Conservation (phyloP, 1,140 invertebrate genomes). For the Ceratina japonica region DNA sequence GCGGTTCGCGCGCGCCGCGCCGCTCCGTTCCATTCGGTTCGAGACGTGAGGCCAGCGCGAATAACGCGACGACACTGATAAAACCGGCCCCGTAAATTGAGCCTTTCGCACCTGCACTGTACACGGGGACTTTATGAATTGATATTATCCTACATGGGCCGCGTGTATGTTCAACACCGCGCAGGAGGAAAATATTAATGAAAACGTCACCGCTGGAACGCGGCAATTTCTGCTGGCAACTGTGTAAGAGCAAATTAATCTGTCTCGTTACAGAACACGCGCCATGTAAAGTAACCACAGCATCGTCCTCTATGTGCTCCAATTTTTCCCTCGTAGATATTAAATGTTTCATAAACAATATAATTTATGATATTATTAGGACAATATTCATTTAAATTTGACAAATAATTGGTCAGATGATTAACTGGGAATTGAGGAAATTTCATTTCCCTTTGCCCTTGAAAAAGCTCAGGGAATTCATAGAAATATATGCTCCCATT, state of each 20-base stretch:
- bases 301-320: no score
- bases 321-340: no score
- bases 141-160: not conserved
- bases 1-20: no score
- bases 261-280: not conserved
- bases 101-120: not conserved
- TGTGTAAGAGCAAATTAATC: not conserved
- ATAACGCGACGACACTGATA: constrained; percentile 24
- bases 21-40: not conserved
- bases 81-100: constrained; percentile 22
- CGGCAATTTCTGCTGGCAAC: not conserved
- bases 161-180: not conserved
- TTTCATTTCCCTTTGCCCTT: no score
- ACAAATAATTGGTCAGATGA: no score
- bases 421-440: no score
- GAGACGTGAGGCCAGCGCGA: not conserved
- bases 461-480: no score
- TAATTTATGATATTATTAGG: no score
- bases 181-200: constrained; percentile 19
- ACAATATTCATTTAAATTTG: no score
- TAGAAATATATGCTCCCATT: no score
- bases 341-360: no score
- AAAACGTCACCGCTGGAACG: not conserved
- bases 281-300: no score
- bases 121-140: constrained; percentile 10